A percentile compares a stretch with the other conserved stretches of the same genome.
Conservation (phyloP, 1,140 invertebrate genomes). For the Delia radicum region DNA sequence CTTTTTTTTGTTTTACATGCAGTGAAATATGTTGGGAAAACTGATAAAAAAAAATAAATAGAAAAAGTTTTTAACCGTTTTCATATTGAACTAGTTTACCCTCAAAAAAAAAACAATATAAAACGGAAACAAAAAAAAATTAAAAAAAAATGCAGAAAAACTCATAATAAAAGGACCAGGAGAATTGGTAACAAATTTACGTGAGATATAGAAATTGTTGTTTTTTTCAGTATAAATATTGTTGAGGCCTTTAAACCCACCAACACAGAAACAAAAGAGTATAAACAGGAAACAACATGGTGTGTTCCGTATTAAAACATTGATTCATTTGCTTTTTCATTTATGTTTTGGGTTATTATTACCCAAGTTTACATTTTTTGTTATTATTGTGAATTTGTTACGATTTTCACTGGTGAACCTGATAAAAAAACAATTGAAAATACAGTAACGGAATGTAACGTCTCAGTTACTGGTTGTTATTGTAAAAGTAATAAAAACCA, state of each 20-base stretch:
- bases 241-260: no score
- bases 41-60: neutral
- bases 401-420: neutral
- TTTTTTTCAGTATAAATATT: no score
- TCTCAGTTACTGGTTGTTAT: neutral
- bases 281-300: neutral
- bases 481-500: neutral
- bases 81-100: neutral
- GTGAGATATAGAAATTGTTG: no score
- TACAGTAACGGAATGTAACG: neutral
- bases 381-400: neutral
- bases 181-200: no score
- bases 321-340: neutral
- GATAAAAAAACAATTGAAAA: neutral
- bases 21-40: neutral
- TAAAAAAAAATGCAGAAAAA: neutral
- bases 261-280: neutral
- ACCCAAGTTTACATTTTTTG: neutral
- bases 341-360: neutral
- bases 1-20: neutral
- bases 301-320: neutral
- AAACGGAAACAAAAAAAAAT: neutral
- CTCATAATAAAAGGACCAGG: neutral
- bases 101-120: neutral
- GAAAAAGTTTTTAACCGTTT: neutral